Evolutionary conservation across 2,113 vertebrate genomes (phyloP), one percentile per base, ranked within the genome.

Genomic region (Capreolus pygargus): DNA sequence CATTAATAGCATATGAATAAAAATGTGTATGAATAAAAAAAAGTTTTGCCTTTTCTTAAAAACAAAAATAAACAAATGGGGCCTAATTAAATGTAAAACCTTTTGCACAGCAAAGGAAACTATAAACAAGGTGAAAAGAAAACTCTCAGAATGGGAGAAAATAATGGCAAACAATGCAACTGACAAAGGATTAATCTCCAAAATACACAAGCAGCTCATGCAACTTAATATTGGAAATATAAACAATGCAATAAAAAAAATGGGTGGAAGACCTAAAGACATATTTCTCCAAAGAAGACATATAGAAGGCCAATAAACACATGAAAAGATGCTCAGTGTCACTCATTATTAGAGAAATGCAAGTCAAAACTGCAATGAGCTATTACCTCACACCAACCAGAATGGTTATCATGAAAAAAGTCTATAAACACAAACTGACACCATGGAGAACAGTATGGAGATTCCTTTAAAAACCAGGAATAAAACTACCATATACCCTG

Each of bases 1-100:
- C 97, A 97, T 98, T 98, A 95, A 98, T 97, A 97, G 95, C 97
- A 50, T 97, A 97, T 97, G 98, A 98, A 97, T 97, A 98, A 98
- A 98, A 98, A 96, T 97, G 95, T 98, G 78, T 98, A 96, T 98
- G 98, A 98, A 97, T 98, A 98, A 97, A 50, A 50, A 50, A 50
- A 50, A 50, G 47, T 13, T 50, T 52, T 47, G 2, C 13, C 28
- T 58, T 21, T 86, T 86, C 36, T 25, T 74, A 39, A 43, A 74
- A 74, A 14, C 21, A 74, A 74, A 74, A 43, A 43, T 43, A 14
- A 70, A 70, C 17, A 70, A 74, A 43, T 74, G 6, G 70, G 11
- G 12, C 5, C 0, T 74, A 74, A 74, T 74, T 74, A 74, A 74
- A 74, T 0, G 0, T 74, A 43, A 39, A 76, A 76, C 36, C 19